Base-by-base conservation (phyloP, 2,888 invertebrate genomes). In the Meghimatium bilineatum region DNA sequence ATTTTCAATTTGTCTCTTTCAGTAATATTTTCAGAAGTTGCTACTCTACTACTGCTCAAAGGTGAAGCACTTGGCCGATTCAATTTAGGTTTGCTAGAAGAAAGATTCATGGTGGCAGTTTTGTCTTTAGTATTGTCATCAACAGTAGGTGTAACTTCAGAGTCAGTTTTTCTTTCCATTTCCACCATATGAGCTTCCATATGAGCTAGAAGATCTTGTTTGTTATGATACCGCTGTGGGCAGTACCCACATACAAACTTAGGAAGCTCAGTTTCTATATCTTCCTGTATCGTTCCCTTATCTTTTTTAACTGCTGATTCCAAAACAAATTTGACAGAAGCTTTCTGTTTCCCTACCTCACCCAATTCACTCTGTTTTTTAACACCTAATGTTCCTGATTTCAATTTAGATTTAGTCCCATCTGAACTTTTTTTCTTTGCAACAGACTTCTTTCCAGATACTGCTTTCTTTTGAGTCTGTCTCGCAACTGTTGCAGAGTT, bases 231-330 rank as follows among this genome's bases (percentile, higher is more conserved):
- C 75, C 84, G 52, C n/a, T 75, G 79, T 36, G 84, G 84, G 49
- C 84, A 84, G 52, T 84, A 84, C 38, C 84, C 84, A 80, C 84
- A 84, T 26, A 79, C 75, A 80, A 84, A 84, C 34, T 84, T 84
- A 14, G 84, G 67, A 63, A 78, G 17, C 17, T 12, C 71, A 8
- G 69, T 63, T 38, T 82, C 82, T 63, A 56, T 34, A 26, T 49
- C 76, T n/a, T 82, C 82, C 63, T 63, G 36, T 38, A 32, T 20
- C 34, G 29, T 20, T 34, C n/a, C 71, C 56, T 82, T 76, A 6
- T 34, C 56, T 14, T 49, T 74, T 66, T 81, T 44, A 81, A 5
- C 81, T 20, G 80, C 17, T 5, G 38, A 49, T 32, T 80, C 80
- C n/a, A 60, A 36, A 63, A 2, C 20, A n/a, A 74, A 74, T 63